phyloP scores from a whole-genome alignment of 2,113 vertebrate genomes.

The Halcyon malimbica region DNA sequence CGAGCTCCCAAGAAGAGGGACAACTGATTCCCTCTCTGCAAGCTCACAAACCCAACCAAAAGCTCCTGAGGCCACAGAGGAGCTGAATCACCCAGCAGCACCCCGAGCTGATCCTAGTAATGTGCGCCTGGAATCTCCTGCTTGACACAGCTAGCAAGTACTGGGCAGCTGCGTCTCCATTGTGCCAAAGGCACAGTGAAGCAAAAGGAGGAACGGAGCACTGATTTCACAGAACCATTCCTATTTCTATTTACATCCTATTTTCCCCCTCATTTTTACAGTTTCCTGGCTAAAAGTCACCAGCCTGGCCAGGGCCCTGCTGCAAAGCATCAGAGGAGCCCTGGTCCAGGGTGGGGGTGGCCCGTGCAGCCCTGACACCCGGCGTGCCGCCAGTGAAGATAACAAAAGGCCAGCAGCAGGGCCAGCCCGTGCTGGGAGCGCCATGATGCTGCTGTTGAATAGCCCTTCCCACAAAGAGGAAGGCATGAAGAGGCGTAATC shows the following conservation, averaged over 20 bases:
- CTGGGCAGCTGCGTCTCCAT: not conserved
- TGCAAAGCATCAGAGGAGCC: not conserved
- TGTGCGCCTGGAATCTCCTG: not conserved
- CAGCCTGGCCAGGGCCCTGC: not conserved
- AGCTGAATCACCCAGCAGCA: not conserved
- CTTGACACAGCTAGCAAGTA: not conserved
- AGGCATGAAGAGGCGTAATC: conserved; percentile 79
- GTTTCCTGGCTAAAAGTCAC: not conserved
- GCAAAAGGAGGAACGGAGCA: not conserved
- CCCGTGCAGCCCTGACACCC: not conserved
- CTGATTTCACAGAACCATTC: not conserved
- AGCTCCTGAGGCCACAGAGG: not conserved
- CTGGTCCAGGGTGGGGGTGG: rapidly evolving
- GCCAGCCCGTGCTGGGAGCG: conserved; percentile 20
- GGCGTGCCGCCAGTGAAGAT: not conserved
- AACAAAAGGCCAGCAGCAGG: conserved; percentile 58
- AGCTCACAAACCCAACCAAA: not conserved
- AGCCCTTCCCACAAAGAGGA: conserved; percentile 40
- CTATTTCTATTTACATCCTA: not conserved
- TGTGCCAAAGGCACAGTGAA: not conserved
- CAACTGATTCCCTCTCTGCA: not conserved
- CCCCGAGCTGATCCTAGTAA: not conserved
- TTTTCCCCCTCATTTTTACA: not conserved
- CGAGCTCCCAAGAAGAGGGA: not conserved
- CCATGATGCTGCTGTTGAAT: not conserved